Evolutionary conservation across 2,888 invertebrate genomes (phyloP).

Genomic region (Phytoseiulus persimilis): DNA sequence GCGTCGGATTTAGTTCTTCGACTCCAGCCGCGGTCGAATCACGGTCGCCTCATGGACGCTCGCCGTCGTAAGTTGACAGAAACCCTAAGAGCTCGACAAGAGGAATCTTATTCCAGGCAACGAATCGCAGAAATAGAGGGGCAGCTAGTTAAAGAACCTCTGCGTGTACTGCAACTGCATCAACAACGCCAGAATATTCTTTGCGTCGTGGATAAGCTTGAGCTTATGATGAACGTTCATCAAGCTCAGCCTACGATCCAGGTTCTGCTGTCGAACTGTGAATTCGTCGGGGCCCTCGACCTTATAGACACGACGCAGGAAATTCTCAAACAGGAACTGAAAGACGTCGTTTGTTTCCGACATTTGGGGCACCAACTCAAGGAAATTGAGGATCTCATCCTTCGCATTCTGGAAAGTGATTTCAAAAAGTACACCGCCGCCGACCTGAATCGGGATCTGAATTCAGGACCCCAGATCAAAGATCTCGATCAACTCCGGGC

Average conservation of each 20-base stretch:
- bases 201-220: slow-evolving; percentile 59
- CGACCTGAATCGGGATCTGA: slow-evolving; percentile 66
- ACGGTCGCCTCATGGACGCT: too few relatives aligned
- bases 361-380: slow-evolving; percentile 88
- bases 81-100: too few relatives aligned
- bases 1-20: background rate
- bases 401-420: slow-evolving; percentile 91
- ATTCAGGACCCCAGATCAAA: slow-evolving; percentile 39
- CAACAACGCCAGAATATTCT: slow-evolving; percentile 49
- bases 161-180: slow-evolving; percentile 60
- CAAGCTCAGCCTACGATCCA: slow-evolving; percentile 98
- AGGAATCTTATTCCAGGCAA: slow-evolving; percentile 51
- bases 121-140: slow-evolving; percentile 70
- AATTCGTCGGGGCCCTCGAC: slow-evolving; percentile 94
- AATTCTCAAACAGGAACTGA: slow-evolving; percentile 75
- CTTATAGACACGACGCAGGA: slow-evolving; percentile 92
- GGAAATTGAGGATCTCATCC: slow-evolving; percentile 89
- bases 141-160: slow-evolving; percentile 67
- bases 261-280: slow-evolving; percentile 80
- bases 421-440: slow-evolving; percentile 81
- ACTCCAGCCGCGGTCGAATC: too few relatives aligned
- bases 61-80: too few relatives aligned
- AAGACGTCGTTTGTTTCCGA: slow-evolving; percentile 86
- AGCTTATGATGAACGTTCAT: slow-evolving; percentile 85
- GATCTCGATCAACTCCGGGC: slow-evolving; percentile 53